These are phyloP conservation scores for Drosophila suzukii DNA, from an alignment of 1,140 invertebrate genomes.

Conservation along the genomic window DNA sequence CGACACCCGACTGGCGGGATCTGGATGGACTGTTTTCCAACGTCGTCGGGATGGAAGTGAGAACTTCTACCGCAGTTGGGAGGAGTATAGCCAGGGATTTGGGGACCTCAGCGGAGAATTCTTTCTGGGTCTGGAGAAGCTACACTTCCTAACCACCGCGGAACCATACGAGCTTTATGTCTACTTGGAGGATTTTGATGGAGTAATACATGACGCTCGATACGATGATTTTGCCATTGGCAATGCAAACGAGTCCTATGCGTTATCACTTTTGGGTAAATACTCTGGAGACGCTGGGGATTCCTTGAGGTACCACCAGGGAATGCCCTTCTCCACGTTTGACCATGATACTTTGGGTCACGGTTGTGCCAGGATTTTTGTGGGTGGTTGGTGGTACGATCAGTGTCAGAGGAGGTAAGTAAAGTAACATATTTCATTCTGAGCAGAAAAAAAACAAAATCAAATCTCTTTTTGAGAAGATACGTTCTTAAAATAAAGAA, in stretches of 20 bases:
- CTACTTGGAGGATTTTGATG: conserved; percentile 87
- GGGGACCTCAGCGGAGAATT: conserved; percentile 87
- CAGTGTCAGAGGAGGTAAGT: conserved; percentile 68
- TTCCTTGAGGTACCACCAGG: conserved; percentile 55
- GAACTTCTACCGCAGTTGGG: conserved; percentile 88
- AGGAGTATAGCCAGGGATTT: conserved; percentile 88
- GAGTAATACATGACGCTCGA: conserved; percentile 86
- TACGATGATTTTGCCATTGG: conserved; percentile 88
- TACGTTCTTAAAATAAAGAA: too few species aligned
- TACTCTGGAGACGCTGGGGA: conserved; percentile 65
- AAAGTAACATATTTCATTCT: background rate
- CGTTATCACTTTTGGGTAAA: conserved; percentile 87
- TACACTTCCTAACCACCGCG: conserved; percentile 86
- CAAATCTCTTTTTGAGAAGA: too few species aligned
- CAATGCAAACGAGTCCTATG: conserved; percentile 87
- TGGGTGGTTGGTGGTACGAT: conserved; percentile 89
- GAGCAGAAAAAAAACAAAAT: too few species aligned
- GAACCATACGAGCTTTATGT: conserved; percentile 87
- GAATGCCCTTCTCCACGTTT: conserved; percentile 61
- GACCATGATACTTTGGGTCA: conserved; percentile 87
- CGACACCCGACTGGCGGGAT: conserved; percentile 56
- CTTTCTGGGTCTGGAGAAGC: conserved; percentile 87
- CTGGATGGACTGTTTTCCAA: conserved; percentile 88
- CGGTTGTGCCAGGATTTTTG: conserved; percentile 88
- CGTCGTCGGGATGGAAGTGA: conserved; percentile 87